Evolutionary conservation across 2,113 vertebrate genomes (phyloP).

Genomic region (Vimba vimba): DNA sequence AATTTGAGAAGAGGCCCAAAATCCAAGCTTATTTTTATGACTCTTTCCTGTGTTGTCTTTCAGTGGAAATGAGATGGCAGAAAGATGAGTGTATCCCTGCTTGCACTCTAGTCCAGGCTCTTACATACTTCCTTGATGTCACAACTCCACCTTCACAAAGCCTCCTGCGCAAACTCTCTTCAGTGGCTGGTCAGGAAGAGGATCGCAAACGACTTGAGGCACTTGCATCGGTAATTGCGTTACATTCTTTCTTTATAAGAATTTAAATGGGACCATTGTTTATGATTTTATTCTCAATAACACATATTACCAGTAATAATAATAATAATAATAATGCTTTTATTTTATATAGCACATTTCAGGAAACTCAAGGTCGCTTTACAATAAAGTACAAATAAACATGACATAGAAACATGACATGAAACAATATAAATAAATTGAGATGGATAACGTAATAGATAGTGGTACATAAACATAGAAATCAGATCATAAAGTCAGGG

Average conservation of each 20-base stretch:
- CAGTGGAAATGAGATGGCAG: conserved; percentile 74
- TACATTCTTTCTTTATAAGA: background rate
- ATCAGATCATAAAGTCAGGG: too few species aligned
- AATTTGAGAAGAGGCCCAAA: background rate
- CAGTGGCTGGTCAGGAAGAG: conserved; percentile 65
- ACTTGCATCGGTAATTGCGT: conserved; percentile 71
- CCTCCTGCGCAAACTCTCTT: conserved; percentile 78
- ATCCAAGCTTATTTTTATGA: background rate
- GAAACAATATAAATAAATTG: too few species aligned
- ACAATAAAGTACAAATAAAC: too few species aligned
- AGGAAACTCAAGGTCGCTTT: too few species aligned
- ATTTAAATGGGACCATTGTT: background rate
- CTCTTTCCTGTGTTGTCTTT: conserved; percentile 1
- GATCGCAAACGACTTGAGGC: conserved; percentile 74
- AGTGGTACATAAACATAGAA: too few species aligned
- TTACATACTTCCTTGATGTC: conserved; percentile 83
- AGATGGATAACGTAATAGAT: too few species aligned
- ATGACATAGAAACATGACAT: too few species aligned
- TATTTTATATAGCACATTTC: too few species aligned
- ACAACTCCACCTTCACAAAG: conserved; percentile 82
- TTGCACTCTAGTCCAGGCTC: conserved; percentile 77
- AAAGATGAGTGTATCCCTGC: conserved; percentile 75
- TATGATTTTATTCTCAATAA: background rate
- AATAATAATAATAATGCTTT: too few species aligned
- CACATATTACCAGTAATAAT: background rate